Evolutionary conservation across 2,113 vertebrate genomes (phyloP), one percentile per base, ranked within the genome.

Genomic region (Pseudolaguvia tuberculata): DNA sequence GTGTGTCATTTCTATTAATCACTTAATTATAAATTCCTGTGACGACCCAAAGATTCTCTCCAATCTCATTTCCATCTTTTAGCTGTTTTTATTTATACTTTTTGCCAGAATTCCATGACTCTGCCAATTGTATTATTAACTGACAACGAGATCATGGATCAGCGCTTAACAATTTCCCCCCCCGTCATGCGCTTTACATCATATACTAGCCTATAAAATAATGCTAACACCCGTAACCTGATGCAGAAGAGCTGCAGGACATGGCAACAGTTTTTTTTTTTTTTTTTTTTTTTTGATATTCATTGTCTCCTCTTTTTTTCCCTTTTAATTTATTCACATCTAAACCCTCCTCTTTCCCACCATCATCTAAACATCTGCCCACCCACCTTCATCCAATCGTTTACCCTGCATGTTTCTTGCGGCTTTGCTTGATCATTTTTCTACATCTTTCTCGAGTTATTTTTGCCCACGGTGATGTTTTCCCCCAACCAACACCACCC

Each of bases 261-360:
- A 10, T 58, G 23, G 73, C 70, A 8, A 57, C 73, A 69, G 72
- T 73, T 0, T 75, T 70, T 17, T 73, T 50, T 52, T 29, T 17
- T n/a, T 53, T 35, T 35, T 35, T 35, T 3, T 4, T 35, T 6
- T 35, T 6, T 35, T n/a, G n/a, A n/a, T n/a, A 27, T 53, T 25
- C 6, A 13, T 59, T 35, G 31, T 5, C 18, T 66, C 42, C 59
- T 25, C 12, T 51, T 53, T 65, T 27, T 23, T 9, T 68, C 35
- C 23, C 71, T 62, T 23, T 35, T 75, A n/a, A 76, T 20, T 65
- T 31, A 12, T 53, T 65, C 45, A 57, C 74, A 58, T 58, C 42
- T 51, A 47, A 78, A 42, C 21, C 6, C 18, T 21, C 45, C 18
- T 18, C 27, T 13, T 67, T 13, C 21, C 2, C 39, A 48, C 47